Conservation (phyloP, 53 echinoderm and acorn worm genomes). For the Arbacia lixula region DNA sequence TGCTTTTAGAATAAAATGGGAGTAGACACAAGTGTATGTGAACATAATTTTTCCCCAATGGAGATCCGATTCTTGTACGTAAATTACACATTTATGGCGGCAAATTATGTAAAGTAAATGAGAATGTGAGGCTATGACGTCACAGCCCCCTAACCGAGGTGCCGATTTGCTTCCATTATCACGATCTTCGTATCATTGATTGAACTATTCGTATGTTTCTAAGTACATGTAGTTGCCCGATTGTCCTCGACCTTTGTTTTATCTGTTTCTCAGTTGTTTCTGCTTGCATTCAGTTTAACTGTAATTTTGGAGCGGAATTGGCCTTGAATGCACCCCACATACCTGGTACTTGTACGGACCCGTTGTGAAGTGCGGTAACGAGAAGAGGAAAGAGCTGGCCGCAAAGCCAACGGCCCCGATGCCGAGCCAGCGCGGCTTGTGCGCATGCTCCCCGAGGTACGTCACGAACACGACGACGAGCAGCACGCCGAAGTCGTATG, state of each 20-base stretch:
- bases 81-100: too few species aligned
- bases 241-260: background rate
- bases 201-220: too few species aligned
- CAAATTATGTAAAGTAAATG: too few species aligned
- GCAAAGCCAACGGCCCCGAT: conserved; percentile 78
- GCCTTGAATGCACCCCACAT: background rate
- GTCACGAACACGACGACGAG: conserved; percentile 93
- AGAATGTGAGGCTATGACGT: too few species aligned
- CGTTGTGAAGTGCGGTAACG: conserved; percentile 82
- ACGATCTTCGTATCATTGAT: too few species aligned
- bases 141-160: too few species aligned
- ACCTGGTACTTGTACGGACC: conserved; percentile 69
- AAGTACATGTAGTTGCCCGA: too few species aligned
- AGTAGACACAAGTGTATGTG: too few species aligned
- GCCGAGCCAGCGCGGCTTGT: conserved; percentile 89
- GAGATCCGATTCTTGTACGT: too few species aligned
- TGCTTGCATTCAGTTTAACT: background rate
- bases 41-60: too few species aligned
- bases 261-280: background rate
- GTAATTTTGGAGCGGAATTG: background rate
- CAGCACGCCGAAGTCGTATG: conserved; percentile 89
- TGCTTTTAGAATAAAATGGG: too few species aligned
- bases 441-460: conserved; percentile 89
- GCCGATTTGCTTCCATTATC: too few species aligned
- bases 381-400: conserved; percentile 73